These are phyloP conservation scores for Palloptera scutellata DNA, from an alignment of 2,888 invertebrate species.

Conservation along the genomic window DNA sequence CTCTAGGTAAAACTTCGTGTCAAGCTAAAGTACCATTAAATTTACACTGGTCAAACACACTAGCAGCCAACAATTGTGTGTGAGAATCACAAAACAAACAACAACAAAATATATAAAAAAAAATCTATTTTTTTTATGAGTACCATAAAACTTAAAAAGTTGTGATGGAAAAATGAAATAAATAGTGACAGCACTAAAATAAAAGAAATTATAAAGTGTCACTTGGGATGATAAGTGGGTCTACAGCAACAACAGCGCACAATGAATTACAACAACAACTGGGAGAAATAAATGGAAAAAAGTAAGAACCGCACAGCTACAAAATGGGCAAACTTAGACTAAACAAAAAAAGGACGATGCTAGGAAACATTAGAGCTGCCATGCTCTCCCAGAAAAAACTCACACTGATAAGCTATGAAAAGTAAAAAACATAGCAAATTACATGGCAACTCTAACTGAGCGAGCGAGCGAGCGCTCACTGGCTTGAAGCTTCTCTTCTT, in stretches of 20 bases:
- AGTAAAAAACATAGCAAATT: not conserved
- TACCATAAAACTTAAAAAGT: constrained; percentile 58
- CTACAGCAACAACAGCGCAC: constrained; percentile 40
- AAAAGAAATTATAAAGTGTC: constrained; percentile 65
- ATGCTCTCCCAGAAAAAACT: not conserved
- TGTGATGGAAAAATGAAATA: constrained; percentile 62
- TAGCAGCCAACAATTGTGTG: too few species aligned
- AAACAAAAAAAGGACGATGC: not conserved
- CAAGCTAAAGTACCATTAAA: too few species aligned
- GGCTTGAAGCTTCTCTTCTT: too few species aligned
- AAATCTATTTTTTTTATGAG: too few species aligned
- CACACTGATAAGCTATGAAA: not conserved
- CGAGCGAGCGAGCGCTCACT: too few species aligned
- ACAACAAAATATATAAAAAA: too few species aligned
- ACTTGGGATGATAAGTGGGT: constrained; percentile 64
- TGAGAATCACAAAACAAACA: too few species aligned
- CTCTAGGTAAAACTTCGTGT: too few species aligned
- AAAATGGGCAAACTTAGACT: constrained; percentile 8
- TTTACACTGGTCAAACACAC: too few species aligned
- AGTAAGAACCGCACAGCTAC: not conserved
- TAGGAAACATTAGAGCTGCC: not conserved
- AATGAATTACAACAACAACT: not conserved
- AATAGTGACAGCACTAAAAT: constrained; percentile 64
- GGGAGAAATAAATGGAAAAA: not conserved
- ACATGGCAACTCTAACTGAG: constrained; percentile 5